These are phyloP conservation scores for Macrocentrus cingulum DNA, from an alignment of 1,140 invertebrate species.

Conservation along the genomic window DNA sequence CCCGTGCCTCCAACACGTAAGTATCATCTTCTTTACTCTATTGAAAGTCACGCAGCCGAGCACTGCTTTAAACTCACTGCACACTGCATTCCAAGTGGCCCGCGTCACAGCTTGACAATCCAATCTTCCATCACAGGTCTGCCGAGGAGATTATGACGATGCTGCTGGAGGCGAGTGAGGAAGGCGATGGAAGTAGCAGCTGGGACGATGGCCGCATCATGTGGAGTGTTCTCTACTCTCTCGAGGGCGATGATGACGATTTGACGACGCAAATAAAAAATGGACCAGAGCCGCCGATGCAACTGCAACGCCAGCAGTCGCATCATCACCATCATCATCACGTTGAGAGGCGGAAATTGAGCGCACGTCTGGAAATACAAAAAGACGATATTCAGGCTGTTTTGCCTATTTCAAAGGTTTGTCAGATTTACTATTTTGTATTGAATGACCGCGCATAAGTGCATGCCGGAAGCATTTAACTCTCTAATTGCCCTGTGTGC, in stretches of 20 bases:
- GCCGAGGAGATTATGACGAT: constrained; percentile 85
- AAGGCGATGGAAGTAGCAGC: constrained; percentile 70
- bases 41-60: not conserved
- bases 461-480: no score
- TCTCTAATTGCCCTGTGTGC: no score
- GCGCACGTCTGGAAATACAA: constrained; percentile 82
- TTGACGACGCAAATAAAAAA: constrained; percentile 42
- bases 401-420: constrained; percentile 91
- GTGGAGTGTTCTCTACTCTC: constrained; percentile 75
- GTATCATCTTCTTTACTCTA: constrained; percentile 32
- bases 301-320: constrained; percentile 52
- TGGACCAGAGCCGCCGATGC: constrained; percentile 35
- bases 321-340: constrained; percentile 56
- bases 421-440: constrained; percentile 23
- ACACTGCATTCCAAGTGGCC: not conserved
- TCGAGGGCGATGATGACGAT: constrained; percentile 64
- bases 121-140: constrained; percentile 54
- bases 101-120: constrained; percentile 4
- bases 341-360: constrained; percentile 70
- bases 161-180: constrained; percentile 86
- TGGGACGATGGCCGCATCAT: constrained; percentile 79
- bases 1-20: constrained; percentile 44
- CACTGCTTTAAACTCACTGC: no score
- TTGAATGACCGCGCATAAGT: not conserved
- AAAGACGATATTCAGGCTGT: constrained; percentile 94